A percentile compares a stretch with the other conserved stretches of the same genome.
These are phyloP conservation scores for Agelastica alni DNA, from an alignment of 2,888 invertebrate species.

Conservation along the genomic window DNA sequence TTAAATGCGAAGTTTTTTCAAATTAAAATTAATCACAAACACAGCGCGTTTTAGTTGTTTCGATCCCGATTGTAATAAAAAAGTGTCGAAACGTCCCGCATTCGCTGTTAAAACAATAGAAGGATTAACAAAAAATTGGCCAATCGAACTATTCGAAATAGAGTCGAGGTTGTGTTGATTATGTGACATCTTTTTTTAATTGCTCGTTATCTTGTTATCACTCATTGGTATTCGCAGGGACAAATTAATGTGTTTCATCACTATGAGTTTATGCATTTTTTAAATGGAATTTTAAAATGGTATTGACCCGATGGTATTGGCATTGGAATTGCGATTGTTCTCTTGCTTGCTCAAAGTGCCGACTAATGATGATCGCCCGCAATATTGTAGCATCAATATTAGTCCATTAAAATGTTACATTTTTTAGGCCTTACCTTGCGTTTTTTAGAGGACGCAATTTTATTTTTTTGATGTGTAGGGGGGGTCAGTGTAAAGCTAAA, in stretches of 20 bases:
- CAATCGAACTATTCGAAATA: slow-evolving; percentile 10
- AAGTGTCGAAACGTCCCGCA: slow-evolving; percentile 4
- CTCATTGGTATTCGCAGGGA: slow-evolving; percentile 9
- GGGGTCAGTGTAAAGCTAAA: no score
- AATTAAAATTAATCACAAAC: no score
- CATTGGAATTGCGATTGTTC: slow-evolving; percentile 21
- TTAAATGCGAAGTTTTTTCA: no score
- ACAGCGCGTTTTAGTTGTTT: no score
- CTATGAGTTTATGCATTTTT: slow-evolving; percentile 4
- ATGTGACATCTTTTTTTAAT: slow-evolving; percentile 23
- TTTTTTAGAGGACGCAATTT: no score
- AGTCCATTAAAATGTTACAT: no score
- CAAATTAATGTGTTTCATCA: slow-evolving; percentile 1
- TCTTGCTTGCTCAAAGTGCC: neutral
- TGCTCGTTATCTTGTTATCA: slow-evolving; percentile 5
- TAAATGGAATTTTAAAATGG: neutral
- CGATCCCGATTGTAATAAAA: neutral
- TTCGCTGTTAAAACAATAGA: slow-evolving; percentile 4
- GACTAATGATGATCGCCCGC: no score
- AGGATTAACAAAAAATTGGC: slow-evolving; percentile 6
- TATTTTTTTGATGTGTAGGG: no score
- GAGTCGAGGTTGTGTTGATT: slow-evolving; percentile 7
- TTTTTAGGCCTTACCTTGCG: no score
- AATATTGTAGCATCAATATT: no score
- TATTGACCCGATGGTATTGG: slow-evolving; percentile 34